Conservation (phyloP, 2,888 invertebrate species). For the Halictus quadricinctus region DNA sequence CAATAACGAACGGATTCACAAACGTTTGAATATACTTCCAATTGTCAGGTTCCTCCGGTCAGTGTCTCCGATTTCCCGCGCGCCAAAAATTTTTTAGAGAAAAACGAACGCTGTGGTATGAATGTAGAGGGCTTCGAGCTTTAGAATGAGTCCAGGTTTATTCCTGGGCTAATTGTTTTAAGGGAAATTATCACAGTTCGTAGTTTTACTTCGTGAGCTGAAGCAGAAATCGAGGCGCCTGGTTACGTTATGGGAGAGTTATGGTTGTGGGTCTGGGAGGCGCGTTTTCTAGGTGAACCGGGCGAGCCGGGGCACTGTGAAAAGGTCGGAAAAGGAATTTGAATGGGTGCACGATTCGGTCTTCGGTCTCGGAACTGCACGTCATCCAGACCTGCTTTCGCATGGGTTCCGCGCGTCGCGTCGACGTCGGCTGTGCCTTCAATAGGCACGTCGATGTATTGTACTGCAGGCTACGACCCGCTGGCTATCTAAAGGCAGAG, state of each 20-base stretch:
- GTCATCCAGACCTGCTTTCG: conserved; percentile 58
- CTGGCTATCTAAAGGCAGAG: conserved; percentile 75
- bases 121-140: too few species aligned
- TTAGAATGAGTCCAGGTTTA: too few species aligned
- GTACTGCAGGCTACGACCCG: conserved; percentile 71
- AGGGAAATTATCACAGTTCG: not conserved
- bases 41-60: too few species aligned
- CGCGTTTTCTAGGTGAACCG: not conserved
- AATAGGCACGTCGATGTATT: conserved; percentile 69
- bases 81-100: too few species aligned
- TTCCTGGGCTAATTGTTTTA: too few species aligned
- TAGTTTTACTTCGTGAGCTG: not conserved
- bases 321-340: conserved; percentile 16
- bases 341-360: conserved; percentile 3
- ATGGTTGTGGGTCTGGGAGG: not conserved
- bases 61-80: too few species aligned
- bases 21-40: too few species aligned
- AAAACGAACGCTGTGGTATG: too few species aligned
- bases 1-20: too few species aligned
- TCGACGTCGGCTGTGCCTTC: conserved; percentile 55
- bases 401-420: conserved; percentile 65
- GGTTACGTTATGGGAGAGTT: not conserved
- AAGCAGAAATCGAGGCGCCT: not conserved
- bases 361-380: conserved; percentile 29
- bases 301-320: not conserved